Evolutionary conservation across 2,113 vertebrate genomes (phyloP).

Genomic region (Empidonax traillii): DNA sequence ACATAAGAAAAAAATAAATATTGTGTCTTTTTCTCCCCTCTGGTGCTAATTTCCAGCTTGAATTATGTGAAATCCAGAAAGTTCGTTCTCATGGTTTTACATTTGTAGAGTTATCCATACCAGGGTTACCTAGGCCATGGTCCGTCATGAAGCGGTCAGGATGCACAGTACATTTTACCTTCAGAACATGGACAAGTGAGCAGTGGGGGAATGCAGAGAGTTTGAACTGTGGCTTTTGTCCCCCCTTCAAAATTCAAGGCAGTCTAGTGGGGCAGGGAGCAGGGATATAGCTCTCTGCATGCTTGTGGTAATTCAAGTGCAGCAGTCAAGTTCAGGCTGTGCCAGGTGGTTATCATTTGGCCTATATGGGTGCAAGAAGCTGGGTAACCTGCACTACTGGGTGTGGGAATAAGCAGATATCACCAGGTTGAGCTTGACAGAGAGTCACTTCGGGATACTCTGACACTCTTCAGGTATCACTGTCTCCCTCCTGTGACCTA

Average conservation of each 20-base stretch:
- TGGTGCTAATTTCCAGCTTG: not conserved
- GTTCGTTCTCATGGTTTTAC: not conserved
- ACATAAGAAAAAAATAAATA: not conserved
- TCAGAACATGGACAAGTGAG: not conserved
- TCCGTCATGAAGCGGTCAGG: not conserved
- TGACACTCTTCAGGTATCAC: fast-evolving
- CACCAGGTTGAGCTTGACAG: not conserved
- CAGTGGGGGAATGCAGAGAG: not conserved
- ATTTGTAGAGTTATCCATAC: not conserved
- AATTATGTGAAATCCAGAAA: not conserved
- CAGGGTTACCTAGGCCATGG: not conserved
- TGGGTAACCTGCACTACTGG: not conserved
- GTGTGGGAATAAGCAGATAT: not conserved
- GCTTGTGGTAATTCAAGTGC: not conserved
- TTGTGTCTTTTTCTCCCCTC: not conserved
- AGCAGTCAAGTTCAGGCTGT: not conserved
- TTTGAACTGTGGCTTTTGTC: not conserved
- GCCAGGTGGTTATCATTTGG: fast-evolving
- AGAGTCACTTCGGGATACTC: not conserved
- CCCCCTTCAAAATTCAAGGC: not conserved
- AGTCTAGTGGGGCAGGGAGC: not conserved
- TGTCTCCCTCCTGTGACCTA: not conserved
- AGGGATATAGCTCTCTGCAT: not conserved
- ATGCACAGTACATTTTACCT: not conserved
- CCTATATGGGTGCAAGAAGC: not conserved